Percentiles rank a stretch among this genome's conserved stretches.
phyloP scores from a whole-genome alignment of 53 echinoderm and acorn worm genomes.

The Pentamera pediparva region DNA sequence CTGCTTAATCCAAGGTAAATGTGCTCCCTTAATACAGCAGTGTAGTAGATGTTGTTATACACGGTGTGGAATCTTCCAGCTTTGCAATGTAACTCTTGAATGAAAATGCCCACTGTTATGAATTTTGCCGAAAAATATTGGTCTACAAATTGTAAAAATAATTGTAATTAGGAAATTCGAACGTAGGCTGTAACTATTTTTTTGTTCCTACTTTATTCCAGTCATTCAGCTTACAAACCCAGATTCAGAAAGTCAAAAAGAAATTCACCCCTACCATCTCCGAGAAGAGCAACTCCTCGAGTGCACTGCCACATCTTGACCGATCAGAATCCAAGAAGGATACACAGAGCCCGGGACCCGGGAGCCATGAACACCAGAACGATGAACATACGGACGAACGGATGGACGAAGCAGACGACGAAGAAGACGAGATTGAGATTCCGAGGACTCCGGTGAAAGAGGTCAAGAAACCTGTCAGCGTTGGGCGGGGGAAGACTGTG shows the following conservation, averaged over 20 bases:
- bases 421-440: constrained; percentile 4
- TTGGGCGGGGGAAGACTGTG: neutral
- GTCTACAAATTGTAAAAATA: too few relatives aligned
- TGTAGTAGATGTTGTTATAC: too few relatives aligned
- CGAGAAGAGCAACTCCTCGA: constrained; percentile 8
- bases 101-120: too few relatives aligned
- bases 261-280: neutral
- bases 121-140: too few relatives aligned
- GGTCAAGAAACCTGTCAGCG: neutral
- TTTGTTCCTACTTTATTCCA: too few relatives aligned
- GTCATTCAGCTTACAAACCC: constrained; percentile 16
- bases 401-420: constrained; percentile 8
- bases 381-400: neutral
- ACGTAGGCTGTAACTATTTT: too few relatives aligned
- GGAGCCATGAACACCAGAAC: neutral
- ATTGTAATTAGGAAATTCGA: too few relatives aligned
- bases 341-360: neutral
- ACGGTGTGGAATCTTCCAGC: too few relatives aligned
- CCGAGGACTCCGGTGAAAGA: neutral
- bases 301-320: neutral
- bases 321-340: neutral
- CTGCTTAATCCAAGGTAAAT: too few relatives aligned
- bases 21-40: too few relatives aligned
- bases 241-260: constrained; percentile 11
- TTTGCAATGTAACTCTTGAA: too few relatives aligned